phyloP scores from a whole-genome alignment of 2,797 vertebrate species.

The Semotilus atromaculatus region DNA sequence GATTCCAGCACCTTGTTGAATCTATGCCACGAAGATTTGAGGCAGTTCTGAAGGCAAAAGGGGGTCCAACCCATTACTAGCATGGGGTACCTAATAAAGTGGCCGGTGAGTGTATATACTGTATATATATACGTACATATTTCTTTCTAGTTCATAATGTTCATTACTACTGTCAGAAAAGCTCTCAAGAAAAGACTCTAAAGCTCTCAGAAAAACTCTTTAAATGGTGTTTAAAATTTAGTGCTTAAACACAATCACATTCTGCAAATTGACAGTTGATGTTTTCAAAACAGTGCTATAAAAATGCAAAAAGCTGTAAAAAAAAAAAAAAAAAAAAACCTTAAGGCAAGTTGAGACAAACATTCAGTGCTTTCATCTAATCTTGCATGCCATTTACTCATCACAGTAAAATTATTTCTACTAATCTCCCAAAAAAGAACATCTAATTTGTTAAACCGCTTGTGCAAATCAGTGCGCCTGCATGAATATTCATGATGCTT shows the following conservation, averaged over 20 bases:
- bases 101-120: too few relatives aligned
- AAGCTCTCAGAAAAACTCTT: background rate
- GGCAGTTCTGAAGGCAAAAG: too few relatives aligned
- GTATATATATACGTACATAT: too few relatives aligned
- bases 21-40: too few relatives aligned
- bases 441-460: conserved; percentile 48
- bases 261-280: background rate
- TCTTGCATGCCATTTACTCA: conserved; percentile 13
- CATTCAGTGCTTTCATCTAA: conserved; percentile 25
- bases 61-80: too few relatives aligned
- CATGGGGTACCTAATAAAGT: too few relatives aligned
- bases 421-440: conserved; percentile 54
- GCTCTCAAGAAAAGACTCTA: too few relatives aligned
- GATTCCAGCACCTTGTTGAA: too few relatives aligned
- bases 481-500: conserved; percentile 69
- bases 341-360: background rate
- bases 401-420: conserved; percentile 44
- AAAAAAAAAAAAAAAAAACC: conserved; percentile 14
- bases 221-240: background rate
- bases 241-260: conserved; percentile 2
- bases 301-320: background rate
- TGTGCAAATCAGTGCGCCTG: conserved; percentile 61
- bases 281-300: background rate
- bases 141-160: background rate
- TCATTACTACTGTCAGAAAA: background rate